phyloP scores from a whole-genome alignment of 2,888 invertebrate species.

The Scaptomyza tumidula region DNA sequence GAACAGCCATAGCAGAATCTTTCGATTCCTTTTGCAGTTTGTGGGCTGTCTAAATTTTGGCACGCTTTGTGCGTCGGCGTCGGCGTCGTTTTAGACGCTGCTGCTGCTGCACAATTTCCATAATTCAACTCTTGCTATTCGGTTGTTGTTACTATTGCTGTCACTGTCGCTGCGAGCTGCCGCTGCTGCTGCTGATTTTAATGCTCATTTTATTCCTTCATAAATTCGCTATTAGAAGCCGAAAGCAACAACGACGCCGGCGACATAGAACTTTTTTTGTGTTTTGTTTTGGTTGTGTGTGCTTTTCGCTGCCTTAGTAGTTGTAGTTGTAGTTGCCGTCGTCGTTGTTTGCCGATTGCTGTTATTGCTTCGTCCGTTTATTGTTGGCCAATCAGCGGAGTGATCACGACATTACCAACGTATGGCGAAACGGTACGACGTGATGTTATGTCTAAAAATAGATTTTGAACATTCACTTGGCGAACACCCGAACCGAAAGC shows the following conservation, averaged over 20 bases:
- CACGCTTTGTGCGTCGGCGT: slow-evolving; percentile 55
- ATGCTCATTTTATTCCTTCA: slow-evolving; percentile 74
- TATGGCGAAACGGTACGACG: slow-evolving; percentile 45
- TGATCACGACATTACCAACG: slow-evolving; percentile 62
- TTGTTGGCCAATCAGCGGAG: slow-evolving; percentile 51
- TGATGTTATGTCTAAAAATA: slow-evolving; percentile 68
- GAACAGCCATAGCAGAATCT: slow-evolving; percentile 40
- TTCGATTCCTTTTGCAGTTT: slow-evolving; percentile 19
- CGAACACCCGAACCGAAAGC: slow-evolving; percentile 46
- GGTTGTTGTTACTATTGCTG: slow-evolving; percentile 16
- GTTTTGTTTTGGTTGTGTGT: slow-evolving; percentile 45
- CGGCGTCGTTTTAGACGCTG: slow-evolving; percentile 5
- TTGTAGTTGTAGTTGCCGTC: slow-evolving; percentile 56
- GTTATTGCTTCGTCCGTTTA: slow-evolving; percentile 34
- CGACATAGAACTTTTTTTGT: slow-evolving; percentile 68
- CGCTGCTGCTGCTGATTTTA: slow-evolving; percentile 49
- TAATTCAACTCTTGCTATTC: slow-evolving; percentile 35
- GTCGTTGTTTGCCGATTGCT: slow-evolving; percentile 41
- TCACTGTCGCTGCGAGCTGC: slow-evolving; percentile 15
- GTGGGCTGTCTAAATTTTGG: slow-evolving; percentile 51
- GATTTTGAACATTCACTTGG: slow-evolving; percentile 64
- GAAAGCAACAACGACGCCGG: slow-evolving; percentile 54
- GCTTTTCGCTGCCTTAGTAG: slow-evolving; percentile 46
- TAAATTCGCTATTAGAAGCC: slow-evolving; percentile 71
- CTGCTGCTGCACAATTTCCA: slow-evolving; percentile 55